phyloP scores from a whole-genome alignment of 2,797 vertebrate genomes.

The Pteropus rufus region DNA sequence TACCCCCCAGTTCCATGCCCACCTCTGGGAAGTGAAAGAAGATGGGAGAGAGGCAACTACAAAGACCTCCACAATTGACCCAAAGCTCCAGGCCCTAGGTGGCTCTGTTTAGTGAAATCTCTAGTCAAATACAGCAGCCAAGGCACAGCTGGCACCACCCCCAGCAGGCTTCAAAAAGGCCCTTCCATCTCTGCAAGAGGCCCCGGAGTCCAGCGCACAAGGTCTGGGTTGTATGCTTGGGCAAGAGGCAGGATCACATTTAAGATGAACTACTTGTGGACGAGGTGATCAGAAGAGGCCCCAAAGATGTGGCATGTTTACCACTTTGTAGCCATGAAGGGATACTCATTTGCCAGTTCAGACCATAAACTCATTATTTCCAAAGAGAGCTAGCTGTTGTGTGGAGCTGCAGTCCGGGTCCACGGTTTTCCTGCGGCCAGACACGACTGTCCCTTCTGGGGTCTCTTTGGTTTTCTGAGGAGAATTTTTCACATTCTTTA shows the following conservation, averaged over 20 bases:
- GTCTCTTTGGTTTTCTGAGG: slow-evolving; percentile 88
- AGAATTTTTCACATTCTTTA: slow-evolving; percentile 90
- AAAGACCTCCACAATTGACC: background rate
- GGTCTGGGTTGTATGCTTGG: background rate
- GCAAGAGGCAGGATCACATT: slow-evolving; percentile 7
- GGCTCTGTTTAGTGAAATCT: slow-evolving; percentile 5
- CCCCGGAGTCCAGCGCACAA: background rate
- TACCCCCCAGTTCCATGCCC: background rate
- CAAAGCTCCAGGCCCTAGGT: background rate
- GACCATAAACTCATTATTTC: slow-evolving; percentile 98
- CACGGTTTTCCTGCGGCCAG: slow-evolving; percentile 80
- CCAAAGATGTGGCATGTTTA: slow-evolving; percentile 31
- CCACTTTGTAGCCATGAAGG: background rate
- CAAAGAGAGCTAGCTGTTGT: slow-evolving; percentile 90
- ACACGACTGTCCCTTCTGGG: slow-evolving; percentile 79
- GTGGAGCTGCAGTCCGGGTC: slow-evolving; percentile 84
- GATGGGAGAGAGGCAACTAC: background rate
- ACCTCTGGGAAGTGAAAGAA: background rate
- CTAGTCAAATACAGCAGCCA: slow-evolving; percentile 60
- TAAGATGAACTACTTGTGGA: slow-evolving; percentile 1
- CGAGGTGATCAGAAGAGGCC: slow-evolving; percentile 15
- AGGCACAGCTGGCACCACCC: slow-evolving; percentile 73
- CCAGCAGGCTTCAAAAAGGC: background rate
- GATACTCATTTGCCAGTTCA: slow-evolving; percentile 79
- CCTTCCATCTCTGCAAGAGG: background rate